Evolutionary conservation across 2,888 invertebrate genomes (phyloP).

Genomic region (Encarsia formosa): DNA sequence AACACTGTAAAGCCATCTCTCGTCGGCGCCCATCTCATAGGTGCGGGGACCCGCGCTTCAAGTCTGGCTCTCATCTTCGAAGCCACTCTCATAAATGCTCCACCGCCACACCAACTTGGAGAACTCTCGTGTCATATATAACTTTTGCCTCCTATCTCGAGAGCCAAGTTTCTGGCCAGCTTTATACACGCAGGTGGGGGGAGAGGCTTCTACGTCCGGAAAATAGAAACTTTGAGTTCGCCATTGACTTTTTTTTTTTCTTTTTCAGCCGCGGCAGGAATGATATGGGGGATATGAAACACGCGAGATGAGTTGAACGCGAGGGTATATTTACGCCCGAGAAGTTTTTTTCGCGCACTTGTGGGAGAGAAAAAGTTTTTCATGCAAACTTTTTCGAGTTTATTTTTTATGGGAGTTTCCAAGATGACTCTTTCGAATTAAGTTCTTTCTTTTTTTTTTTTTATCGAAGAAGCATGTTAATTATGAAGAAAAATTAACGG

Average conservation of each 20-base stretch:
- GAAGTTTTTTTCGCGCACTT: too few species aligned
- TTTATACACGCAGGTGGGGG: background rate
- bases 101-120: conserved; percentile 27
- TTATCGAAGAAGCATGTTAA: too few species aligned
- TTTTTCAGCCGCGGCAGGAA: conserved; percentile 7
- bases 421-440: too few species aligned
- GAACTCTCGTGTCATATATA: conserved; percentile 12
- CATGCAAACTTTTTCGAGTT: too few species aligned
- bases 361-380: too few species aligned
- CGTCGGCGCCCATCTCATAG: conserved; percentile 30
- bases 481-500: too few species aligned
- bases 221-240: conserved; percentile 26
- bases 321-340: too few species aligned
- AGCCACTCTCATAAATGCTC: conserved; percentile 37
- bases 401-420: too few species aligned
- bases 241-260: conserved; percentile 18
- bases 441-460: too few species aligned
- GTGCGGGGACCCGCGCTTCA: conserved; percentile 8
- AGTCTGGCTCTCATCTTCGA: conserved; percentile 27
- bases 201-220: conserved; percentile 8
- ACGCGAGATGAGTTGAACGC: conserved; percentile 16
- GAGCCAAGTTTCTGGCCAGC: too few species aligned
- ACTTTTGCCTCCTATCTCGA: conserved; percentile 6
- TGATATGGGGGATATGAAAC: conserved; percentile 3
- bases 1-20: conserved; percentile 41